Evolutionary conservation across 2,888 invertebrate genomes (phyloP).

Genomic region (Resseliella maxima): DNA sequence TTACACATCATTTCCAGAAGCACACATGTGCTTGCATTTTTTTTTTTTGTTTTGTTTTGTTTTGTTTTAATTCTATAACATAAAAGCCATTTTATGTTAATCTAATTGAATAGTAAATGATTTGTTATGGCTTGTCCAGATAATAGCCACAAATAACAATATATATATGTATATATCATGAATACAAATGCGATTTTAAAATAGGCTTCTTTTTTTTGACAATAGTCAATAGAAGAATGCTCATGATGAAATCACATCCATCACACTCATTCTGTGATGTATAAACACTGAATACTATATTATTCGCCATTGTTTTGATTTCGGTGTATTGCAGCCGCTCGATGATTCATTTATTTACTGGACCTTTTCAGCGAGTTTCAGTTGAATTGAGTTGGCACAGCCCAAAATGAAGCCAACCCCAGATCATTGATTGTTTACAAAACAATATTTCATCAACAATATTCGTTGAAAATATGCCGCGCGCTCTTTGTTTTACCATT

Average conservation of each 20-base stretch:
- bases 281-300: background rate
- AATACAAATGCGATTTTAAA: background rate
- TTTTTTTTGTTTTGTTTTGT: background rate
- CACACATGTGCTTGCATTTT: background rate
- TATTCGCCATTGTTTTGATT: constrained; percentile 1
- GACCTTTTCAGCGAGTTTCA: constrained; percentile 36
- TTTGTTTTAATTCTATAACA: background rate
- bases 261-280: background rate
- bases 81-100: constrained; percentile 15
- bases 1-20: background rate
- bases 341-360: constrained; percentile 29
- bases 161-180: background rate
- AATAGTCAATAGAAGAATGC: background rate
- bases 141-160: constrained; percentile 8
- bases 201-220: background rate
- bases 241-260: constrained; percentile 19
- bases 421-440: background rate
- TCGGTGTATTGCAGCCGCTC: background rate
- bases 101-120: constrained; percentile 44
- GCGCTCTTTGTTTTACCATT: constrained; percentile 1
- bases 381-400: constrained; percentile 12
- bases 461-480: background rate
- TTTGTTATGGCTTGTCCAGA: constrained; percentile 18
- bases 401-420: background rate
- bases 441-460: background rate